These are phyloP conservation scores for Dinomys branickii DNA, from an alignment of 2,113 vertebrate genomes.

Conservation along the genomic window DNA sequence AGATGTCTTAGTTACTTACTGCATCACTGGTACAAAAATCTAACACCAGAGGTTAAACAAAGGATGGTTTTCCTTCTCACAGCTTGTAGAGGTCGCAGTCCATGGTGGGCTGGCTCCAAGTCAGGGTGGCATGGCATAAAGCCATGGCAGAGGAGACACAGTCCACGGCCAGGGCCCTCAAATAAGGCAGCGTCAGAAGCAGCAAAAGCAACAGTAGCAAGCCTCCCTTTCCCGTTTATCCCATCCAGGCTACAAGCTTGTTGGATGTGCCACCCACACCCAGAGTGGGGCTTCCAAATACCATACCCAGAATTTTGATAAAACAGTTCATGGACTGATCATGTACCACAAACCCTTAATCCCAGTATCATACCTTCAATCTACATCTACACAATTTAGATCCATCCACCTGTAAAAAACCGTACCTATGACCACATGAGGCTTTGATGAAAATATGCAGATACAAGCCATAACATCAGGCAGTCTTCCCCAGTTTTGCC, in stretches of 20 bases:
- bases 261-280: not conserved
- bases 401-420: not conserved
- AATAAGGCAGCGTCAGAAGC: not conserved
- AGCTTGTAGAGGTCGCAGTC: not conserved
- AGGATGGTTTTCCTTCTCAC: not conserved
- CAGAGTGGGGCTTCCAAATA: not conserved
- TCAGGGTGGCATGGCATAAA: not conserved
- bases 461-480: not conserved
- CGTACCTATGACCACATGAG: not conserved
- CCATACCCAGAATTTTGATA: not conserved
- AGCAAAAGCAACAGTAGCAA: not conserved
- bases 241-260: not conserved
- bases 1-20: not conserved
- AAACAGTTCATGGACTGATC: not conserved
- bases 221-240: not conserved
- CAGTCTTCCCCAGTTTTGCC: not conserved
- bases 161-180: not conserved
- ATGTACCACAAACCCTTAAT: not conserved
- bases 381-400: not conserved
- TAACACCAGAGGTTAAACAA: not conserved
- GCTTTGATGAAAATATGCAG: not conserved
- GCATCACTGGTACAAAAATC: not conserved
- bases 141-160: not conserved
- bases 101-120: not conserved
- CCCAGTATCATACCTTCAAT: not conserved